A percentile compares a stretch with the other conserved stretches of the same genome.
Evolutionary conservation across 2,888 invertebrate species (phyloP).

Genomic region (Stratiomys singularior): DNA sequence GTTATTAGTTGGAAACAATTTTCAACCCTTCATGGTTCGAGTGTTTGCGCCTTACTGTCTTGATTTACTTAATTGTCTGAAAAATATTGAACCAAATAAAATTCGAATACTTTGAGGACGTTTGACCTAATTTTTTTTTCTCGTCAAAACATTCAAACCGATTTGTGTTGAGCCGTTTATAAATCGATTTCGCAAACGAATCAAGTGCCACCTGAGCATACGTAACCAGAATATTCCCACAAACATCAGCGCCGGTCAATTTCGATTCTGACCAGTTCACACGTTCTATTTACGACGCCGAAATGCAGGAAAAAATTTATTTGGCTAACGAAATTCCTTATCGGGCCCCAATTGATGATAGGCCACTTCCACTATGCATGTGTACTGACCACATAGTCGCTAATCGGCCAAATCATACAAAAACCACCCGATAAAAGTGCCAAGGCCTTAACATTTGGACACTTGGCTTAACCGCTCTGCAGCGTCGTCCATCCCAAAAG

Average conservation of each 20-base stretch:
- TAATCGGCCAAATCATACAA: neutral
- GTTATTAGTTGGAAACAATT: no score
- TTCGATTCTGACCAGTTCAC: neutral
- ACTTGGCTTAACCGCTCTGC: neutral
- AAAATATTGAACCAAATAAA: no score
- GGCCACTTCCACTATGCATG: neutral
- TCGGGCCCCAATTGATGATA: neutral
- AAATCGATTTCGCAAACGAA: no score
- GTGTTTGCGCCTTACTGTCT: no score
- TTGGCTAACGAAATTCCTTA: neutral
- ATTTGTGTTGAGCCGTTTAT: no score
- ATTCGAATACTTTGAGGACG: no score
- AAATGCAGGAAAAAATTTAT: neutral
- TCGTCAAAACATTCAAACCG: no score
- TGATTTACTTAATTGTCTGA: no score
- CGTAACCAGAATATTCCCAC: neutral
- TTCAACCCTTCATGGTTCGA: no score
- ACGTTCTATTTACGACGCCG: neutral
- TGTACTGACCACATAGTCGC: conserved; percentile 8
- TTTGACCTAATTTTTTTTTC: no score
- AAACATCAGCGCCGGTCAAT: neutral
- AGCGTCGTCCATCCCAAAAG: neutral
- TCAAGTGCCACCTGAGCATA: conserved; percentile 5
- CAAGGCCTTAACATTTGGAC: conserved; percentile 12
- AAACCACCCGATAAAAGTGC: neutral